These are phyloP conservation scores for Nesogale talazaci DNA, from an alignment of 2,113 vertebrate species.

Conservation along the genomic window DNA sequence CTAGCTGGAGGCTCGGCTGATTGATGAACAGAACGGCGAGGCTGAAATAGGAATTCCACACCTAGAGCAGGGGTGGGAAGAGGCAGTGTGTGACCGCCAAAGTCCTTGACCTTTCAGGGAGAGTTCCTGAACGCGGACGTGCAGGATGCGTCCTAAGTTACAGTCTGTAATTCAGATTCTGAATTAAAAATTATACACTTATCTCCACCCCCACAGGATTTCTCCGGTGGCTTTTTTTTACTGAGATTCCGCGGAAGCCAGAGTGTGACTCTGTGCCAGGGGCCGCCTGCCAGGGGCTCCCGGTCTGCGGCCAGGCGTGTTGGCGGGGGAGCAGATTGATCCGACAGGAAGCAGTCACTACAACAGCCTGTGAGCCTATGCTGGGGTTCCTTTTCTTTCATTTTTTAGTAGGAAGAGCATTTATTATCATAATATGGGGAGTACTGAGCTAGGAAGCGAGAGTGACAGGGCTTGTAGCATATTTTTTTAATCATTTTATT, in stretches of 20 bases:
- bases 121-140: conserved; percentile 58
- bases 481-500: no score
- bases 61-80: conserved; percentile 85
- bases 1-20: conserved; percentile 97
- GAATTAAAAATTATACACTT: no score
- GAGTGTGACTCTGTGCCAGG: conserved; percentile 28
- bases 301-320: conserved; percentile 36
- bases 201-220: conserved; percentile 28
- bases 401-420: no score
- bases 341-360: conserved; percentile 52
- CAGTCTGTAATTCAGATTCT: conserved; percentile 7
- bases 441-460: no score
- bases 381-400: no score
- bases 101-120: conserved; percentile 44
- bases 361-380: not conserved
- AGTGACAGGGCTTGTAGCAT: no score
- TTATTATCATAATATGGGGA: no score
- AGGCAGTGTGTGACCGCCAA: conserved; percentile 11
- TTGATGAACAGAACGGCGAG: conserved; percentile 98
- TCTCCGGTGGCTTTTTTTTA: not conserved
- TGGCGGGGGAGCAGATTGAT: conserved; percentile 53
- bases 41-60: conserved; percentile 99
- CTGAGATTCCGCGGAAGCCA: conserved; percentile 49
- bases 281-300: not conserved
- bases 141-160: conserved; percentile 13